phyloP scores from a whole-genome alignment of 2,888 invertebrate genomes.

The Mythimna loreyi region DNA sequence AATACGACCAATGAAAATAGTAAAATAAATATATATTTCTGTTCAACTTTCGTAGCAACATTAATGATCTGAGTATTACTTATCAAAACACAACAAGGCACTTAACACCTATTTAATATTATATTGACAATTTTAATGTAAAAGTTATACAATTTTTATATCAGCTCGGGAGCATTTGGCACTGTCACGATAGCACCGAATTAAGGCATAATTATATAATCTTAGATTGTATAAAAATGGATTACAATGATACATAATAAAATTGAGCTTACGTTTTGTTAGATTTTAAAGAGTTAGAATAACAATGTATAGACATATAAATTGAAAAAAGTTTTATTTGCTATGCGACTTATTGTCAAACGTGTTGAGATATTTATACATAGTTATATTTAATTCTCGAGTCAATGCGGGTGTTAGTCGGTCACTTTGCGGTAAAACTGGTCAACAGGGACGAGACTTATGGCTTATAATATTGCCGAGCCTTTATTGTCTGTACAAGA shows the following conservation, averaged over 20 bases:
- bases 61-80: slow-evolving; percentile 85
- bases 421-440: not conserved
- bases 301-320: slow-evolving; percentile 39
- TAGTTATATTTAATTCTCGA: not conserved
- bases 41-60: slow-evolving; percentile 87
- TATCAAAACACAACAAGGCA: slow-evolving; percentile 84
- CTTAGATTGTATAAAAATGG: slow-evolving; percentile 61
- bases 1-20: slow-evolving; percentile 89
- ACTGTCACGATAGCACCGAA: slow-evolving; percentile 66
- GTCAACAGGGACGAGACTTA: not conserved
- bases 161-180: slow-evolving; percentile 67
- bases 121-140: slow-evolving; percentile 63
- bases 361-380: not conserved
- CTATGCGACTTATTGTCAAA: slow-evolving; percentile 16
- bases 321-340: slow-evolving; percentile 33
- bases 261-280: slow-evolving; percentile 60
- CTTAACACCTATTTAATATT: slow-evolving; percentile 71
- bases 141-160: slow-evolving; percentile 63
- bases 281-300: slow-evolving; percentile 39
- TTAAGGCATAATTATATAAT: slow-evolving; percentile 39
- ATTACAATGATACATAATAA: slow-evolving; percentile 45
- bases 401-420: not conserved
- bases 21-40: slow-evolving; percentile 90
- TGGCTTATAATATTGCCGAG: slow-evolving; percentile 36
- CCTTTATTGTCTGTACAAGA: not conserved